phyloP scores from a whole-genome alignment of 2,888 invertebrate genomes.

The Pogonocherus hispidulus region DNA sequence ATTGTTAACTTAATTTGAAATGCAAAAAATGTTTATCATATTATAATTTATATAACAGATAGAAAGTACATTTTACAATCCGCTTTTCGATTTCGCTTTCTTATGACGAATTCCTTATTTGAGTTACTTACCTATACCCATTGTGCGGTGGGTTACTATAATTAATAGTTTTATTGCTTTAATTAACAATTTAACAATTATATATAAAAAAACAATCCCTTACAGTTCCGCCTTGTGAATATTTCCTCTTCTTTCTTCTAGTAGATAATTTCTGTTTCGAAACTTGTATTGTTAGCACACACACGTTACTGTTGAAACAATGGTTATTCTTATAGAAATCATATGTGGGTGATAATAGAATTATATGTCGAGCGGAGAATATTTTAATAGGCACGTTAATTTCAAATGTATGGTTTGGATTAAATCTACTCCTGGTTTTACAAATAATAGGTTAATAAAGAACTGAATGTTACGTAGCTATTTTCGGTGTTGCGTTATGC shows the following conservation, averaged over 20 bases:
- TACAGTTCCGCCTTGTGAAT: not conserved
- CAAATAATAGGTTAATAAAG: too few species aligned
- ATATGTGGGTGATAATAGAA: constrained; percentile 19
- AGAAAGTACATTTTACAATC: not conserved
- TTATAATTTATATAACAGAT: too few species aligned
- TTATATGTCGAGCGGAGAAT: too few species aligned
- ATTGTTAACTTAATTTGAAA: too few species aligned
- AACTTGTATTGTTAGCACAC: constrained; percentile 16
- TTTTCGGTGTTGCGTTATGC: too few species aligned
- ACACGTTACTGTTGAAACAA: constrained; percentile 20
- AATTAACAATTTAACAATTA: not conserved
- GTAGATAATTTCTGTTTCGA: constrained; percentile 12
- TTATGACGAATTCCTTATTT: not conserved
- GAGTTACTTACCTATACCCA: not conserved
- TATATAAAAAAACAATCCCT: not conserved
- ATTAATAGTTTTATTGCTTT: not conserved
- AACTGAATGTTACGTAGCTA: too few species aligned
- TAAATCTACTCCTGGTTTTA: too few species aligned
- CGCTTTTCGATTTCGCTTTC: not conserved
- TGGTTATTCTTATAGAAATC: constrained; percentile 21
- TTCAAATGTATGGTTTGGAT: too few species aligned
- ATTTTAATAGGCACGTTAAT: too few species aligned
- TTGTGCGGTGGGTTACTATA: not conserved
- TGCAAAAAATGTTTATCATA: too few species aligned
- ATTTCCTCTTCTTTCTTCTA: constrained; percentile 15